Conservation (phyloP, 1,140 invertebrate species). For the Zaprionus gabonicus region DNA sequence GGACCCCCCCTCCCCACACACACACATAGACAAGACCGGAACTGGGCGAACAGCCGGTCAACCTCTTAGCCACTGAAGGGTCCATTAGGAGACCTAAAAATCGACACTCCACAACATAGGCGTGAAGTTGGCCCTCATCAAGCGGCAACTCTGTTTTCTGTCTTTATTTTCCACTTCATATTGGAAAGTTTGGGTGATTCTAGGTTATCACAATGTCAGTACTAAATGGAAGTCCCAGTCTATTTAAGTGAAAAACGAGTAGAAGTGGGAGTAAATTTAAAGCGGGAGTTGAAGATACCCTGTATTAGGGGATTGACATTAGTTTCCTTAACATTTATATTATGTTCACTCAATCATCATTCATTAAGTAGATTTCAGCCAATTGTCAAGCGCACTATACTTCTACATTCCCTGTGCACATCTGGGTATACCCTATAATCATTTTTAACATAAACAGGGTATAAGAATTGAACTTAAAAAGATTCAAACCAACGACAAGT, state of each 20-base stretch:
- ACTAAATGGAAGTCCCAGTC: not conserved
- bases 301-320: not conserved
- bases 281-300: not conserved
- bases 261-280: not conserved
- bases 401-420: not conserved
- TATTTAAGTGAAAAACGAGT: not conserved
- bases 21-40: not conserved
- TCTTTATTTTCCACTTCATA: conserved; percentile 4
- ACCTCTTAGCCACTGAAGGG: conserved; percentile 1
- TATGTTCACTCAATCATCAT: not conserved
- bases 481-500: not conserved
- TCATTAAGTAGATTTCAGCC: not conserved
- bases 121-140: not conserved
- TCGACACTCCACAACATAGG: not conserved
- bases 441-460: not conserved
- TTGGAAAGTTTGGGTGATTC: conserved; percentile 10
- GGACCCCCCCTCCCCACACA: not conserved
- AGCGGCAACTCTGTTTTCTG: not conserved
- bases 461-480: conserved; percentile 1
- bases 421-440: not conserved
- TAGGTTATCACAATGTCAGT: conserved; percentile 11
- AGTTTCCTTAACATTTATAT: not conserved
- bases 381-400: not conserved
- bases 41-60: not conserved
- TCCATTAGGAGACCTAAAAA: conserved; percentile 16